Conservation (phyloP, 2,113 vertebrate genomes). For the Macheiramphus alcinus region DNA sequence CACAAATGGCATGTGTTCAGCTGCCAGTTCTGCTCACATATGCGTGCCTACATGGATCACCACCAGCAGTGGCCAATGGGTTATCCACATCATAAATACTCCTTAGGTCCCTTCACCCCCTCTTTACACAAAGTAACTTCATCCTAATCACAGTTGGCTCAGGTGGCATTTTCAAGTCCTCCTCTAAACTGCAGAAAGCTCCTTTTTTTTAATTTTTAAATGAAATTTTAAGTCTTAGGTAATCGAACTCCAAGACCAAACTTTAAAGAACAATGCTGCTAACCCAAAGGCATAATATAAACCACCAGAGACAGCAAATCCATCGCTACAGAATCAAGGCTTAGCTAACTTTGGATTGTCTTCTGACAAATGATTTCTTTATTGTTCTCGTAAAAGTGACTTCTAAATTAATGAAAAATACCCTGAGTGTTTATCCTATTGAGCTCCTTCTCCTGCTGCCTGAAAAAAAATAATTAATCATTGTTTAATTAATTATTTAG, state of each 20-base stretch:
- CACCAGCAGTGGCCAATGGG: neutral
- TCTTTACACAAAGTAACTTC: neutral
- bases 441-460: neutral
- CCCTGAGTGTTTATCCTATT: slow-evolving; percentile 7
- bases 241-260: neutral
- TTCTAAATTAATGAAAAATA: slow-evolving; percentile 47
- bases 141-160: neutral
- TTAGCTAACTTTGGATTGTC: neutral
- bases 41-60: neutral
- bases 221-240: neutral
- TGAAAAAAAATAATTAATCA: slow-evolving; percentile 15
- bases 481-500: slow-evolving; percentile 51
- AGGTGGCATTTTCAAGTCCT: neutral
- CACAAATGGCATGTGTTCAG: neutral
- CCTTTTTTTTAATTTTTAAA: neutral
- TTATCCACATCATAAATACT: neutral
- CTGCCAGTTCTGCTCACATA: neutral
- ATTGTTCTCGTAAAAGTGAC: slow-evolving; percentile 39
- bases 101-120: neutral
- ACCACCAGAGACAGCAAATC: neutral
- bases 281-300: slow-evolving; percentile 15
- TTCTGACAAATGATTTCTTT: slow-evolving; percentile 29
- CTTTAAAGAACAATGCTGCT: neutral
- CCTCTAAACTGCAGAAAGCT: neutral
- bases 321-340: neutral